Base-by-base conservation (phyloP, 2,113 vertebrate genomes). In the Chrysochloris asiatica region DNA sequence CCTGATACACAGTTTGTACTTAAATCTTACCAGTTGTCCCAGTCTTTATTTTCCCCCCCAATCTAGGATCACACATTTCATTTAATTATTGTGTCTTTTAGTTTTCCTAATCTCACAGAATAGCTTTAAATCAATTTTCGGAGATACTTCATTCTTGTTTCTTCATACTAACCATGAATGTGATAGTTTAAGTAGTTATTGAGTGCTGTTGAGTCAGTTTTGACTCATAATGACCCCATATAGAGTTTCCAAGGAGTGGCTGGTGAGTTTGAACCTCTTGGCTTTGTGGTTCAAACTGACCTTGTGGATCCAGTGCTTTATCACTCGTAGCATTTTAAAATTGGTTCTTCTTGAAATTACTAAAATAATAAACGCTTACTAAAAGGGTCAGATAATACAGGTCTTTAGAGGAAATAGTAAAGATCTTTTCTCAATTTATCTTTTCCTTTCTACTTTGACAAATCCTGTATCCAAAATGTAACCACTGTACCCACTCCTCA, bases 301-400 rank as follows among this genome's bases (percentile, higher is more conserved):
- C n/a, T n/a, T n/a, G n/a, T n/a, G n/a, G n/a, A n/a, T n/a, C n/a
- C n/a, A n/a, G n/a, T n/a, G n/a, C n/a, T n/a, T n/a, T n/a, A n/a
- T n/a, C n/a, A n/a, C n/a, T n/a, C n/a, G n/a, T n/a, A 91, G 45
- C 59, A 26, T 75, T 89, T 89, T 82, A 54, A 95, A 72, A 82
- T 65, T 36, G 19, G 83, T 88, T 75, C 28, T 84, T 80, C 89
- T 81, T 71, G 72, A 28, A 90, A 71, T 72, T 43, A 36, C 11
- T 30, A 77, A 36, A 65, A 33, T 36, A 87, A 28, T 67, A 80
- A 61, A 54, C 72, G 33, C n/a, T 84, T 89, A 69, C 36, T 89
- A 54, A 71, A 30, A 86, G 86, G 59, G 14, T 82, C 48, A 73
- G 48, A 47, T 61, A 86, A 28, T 69, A 14, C 19, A 89, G 67